Percentiles rank a stretch among this genome's conserved stretches.
Conservation (phyloP, 2,113 vertebrate genomes). For the Rhinoptilus africanus region DNA sequence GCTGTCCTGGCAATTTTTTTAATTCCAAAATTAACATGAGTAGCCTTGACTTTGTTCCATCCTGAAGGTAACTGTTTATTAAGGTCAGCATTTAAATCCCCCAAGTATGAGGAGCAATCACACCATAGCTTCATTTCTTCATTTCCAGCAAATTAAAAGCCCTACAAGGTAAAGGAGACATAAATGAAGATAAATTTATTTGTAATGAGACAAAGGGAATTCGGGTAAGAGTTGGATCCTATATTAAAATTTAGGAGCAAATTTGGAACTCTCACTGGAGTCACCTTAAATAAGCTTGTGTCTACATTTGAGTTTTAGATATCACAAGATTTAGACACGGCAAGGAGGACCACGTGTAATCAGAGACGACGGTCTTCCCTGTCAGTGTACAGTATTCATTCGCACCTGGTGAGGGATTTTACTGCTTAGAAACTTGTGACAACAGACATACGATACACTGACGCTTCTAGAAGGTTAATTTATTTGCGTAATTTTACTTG, state of each 20-base stretch:
- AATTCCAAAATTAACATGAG: neutral
- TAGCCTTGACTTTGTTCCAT: constrained; percentile 75
- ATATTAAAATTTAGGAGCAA: constrained; percentile 20
- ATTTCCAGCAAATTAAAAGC: constrained; percentile 79
- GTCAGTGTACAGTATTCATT: neutral
- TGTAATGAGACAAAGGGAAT: constrained; percentile 60
- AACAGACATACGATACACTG: neutral
- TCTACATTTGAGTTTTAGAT: neutral
- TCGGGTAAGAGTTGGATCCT: constrained; percentile 49
- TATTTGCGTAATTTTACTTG: neutral
- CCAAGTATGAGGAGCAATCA: constrained; percentile 85
- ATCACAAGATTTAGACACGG: neutral
- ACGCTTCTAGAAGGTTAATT: neutral
- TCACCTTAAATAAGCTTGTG: neutral
- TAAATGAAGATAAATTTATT: constrained; percentile 75
- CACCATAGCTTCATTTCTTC: constrained; percentile 75
- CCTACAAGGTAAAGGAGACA: constrained; percentile 68
- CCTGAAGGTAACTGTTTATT: constrained; percentile 89
- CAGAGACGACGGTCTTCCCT: neutral
- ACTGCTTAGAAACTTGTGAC: neutral
- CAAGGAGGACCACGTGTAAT: neutral
- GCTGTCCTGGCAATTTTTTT: neutral
- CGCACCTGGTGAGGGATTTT: neutral
- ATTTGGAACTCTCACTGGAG: neutral
- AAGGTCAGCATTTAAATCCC: constrained; percentile 80